Base-by-base conservation (phyloP, 2,888 invertebrate species). In the Sylvicola cinctus region DNA sequence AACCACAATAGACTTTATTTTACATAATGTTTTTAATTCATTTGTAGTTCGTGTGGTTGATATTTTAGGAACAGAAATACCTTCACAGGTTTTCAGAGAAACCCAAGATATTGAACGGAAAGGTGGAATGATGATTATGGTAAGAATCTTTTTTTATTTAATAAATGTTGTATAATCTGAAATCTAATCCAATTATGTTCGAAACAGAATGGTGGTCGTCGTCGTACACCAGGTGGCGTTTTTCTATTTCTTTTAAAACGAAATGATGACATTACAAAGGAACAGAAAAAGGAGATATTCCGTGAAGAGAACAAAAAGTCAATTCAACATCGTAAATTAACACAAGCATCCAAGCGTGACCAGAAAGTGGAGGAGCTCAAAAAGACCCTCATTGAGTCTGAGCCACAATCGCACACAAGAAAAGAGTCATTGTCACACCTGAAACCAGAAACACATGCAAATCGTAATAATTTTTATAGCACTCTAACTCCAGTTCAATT, bases 61-160 rank as follows among this genome's bases (percentile, higher is more conserved):
- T 46, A 63, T 70, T 16, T 52, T 80, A 42, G 87, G 87, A 23
- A 70, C 70, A 42, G 67, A 70, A 41, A 70, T 76, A 48, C 73
- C 81, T 5, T 65, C 84, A 39, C 67, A 74, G 44, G 58, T 85
- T 34, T 81, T 75, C 47, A 68, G 74, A 46, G 72, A 78, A 58
- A 84, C 84, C n/a, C 76, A 77, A 51, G 67, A 70, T 45, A 68
- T 84, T 35, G 87, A 88, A 58, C 70, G 70, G 39, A 70, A 73
- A 43, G 87, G 87, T 15, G 88, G 88, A n/a, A 76, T 87, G 75
- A 60, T 81, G 51, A 74, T 81, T 32, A 70, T 77, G 70, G 80
- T 77, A 55, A 61, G 59, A 45, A 35, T 31, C 6, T 30, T 32
- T 3, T 34, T 29, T 23, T 34, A 31, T 39, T 12, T 25, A 27